Conservation (phyloP, 2,888 invertebrate species). For the Spodoptera exigua region DNA sequence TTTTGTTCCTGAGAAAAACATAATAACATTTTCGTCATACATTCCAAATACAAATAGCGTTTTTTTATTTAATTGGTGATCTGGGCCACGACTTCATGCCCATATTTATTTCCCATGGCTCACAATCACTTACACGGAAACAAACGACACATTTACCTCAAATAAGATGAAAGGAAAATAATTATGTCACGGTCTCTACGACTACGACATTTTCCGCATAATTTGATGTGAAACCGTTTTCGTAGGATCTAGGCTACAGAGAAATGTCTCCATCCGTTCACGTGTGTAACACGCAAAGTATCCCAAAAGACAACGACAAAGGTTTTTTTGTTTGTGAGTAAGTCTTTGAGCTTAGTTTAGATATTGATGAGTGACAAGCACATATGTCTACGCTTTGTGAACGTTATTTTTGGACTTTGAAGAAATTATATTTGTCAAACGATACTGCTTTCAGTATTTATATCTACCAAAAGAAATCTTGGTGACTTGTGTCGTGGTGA, state of each 20-base stretch:
- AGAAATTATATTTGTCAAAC: too few species aligned
- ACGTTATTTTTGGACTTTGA: constrained; percentile 17
- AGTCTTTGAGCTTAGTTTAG: constrained; percentile 31
- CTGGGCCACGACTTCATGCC: neutral
- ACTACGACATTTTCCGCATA: constrained; percentile 40
- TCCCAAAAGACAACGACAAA: constrained; percentile 45
- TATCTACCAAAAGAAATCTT: neutral
- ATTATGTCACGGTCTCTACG: constrained; percentile 13
- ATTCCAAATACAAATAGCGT: too few species aligned
- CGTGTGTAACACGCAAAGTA: constrained; percentile 51
- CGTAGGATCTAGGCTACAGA: constrained; percentile 32
- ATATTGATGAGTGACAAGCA: constrained; percentile 18
- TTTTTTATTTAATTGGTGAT: too few species aligned
- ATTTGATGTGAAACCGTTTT: constrained; percentile 38
- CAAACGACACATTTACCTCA: constrained; percentile 7
- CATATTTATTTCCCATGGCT: constrained; percentile 11
- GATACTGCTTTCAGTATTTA: neutral
- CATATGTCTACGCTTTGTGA: neutral
- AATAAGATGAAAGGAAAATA: constrained; percentile 35
- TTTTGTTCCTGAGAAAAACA: too few species aligned
- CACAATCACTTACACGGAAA: constrained; percentile 27
- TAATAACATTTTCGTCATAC: too few species aligned
- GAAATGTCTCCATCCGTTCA: constrained; percentile 27
- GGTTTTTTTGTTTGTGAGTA: constrained; percentile 24
- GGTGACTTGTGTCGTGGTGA: too few species aligned